Evolutionary conservation across 1,140 invertebrate species (phyloP), one percentile per base, ranked within the genome.

Genomic region (Sweltsa coloradensis): DNA sequence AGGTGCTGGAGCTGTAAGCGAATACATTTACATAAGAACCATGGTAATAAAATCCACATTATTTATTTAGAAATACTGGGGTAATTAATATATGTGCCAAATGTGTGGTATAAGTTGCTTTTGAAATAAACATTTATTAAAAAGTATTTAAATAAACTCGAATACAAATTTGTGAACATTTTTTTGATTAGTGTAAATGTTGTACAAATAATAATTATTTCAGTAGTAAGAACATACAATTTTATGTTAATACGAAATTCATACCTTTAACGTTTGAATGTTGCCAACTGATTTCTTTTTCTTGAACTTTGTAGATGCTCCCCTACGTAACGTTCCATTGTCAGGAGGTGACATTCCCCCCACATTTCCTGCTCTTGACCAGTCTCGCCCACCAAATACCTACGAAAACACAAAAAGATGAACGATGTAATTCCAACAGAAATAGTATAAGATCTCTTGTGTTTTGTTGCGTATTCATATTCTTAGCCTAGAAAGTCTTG

Each of bases 361-460:
- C 2, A 66, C 59, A 45, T 60, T 70, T 41, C 77, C 77, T 0
- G 77, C 74, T 9, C 76, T 68, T 1, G 78, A 75, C 82, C 82
- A 85, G 49, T 87, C 83, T 53, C 87, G 65, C 16, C 90, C 90
- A 36, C 90, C 90, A 62, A 94, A 93, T 11, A 85, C 78, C 79
- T 88, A 55, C 1, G 29, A 31, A 31, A 31, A 14, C 9, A 31
- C 9, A 31, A 9, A 31, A 31, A 11, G 9, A 31, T 11, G n/a
- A 31, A 11, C 29, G 9, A 31, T n/a, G n/a, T 31, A 31, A 31
- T 31, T 11, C 9, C 29, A 31, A 31, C 9, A 14, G 29, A 31
- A 31, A 31, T 31, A 31, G 29, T n/a, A 31, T 11, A 11, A 31
- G 9, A 31, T n/a, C n/a, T n/a, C n/a, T n/a, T n/a, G n/a, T n/a